Evolutionary conservation across 2,888 invertebrate species (phyloP).

Genomic region (Nineta flava): DNA sequence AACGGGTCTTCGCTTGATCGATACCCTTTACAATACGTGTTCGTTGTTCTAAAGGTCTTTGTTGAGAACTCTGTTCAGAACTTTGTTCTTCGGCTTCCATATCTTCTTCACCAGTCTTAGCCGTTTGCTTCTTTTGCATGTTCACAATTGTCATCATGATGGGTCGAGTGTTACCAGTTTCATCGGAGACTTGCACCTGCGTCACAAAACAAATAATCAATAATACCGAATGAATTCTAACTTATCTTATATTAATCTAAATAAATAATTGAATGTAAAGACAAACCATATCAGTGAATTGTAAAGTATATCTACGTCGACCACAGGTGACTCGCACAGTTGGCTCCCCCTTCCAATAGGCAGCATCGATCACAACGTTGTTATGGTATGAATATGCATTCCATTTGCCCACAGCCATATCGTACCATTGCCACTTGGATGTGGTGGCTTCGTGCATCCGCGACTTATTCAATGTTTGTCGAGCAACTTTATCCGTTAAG

Average conservation of each 20-base stretch:
- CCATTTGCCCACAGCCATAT: conserved; percentile 68
- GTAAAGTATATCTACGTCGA: conserved; percentile 57
- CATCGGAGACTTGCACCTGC: conserved; percentile 60
- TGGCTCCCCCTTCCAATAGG: conserved; percentile 55
- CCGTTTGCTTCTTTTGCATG: conserved; percentile 19
- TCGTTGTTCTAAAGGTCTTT: conserved; percentile 16
- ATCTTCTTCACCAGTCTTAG: conserved; percentile 16
- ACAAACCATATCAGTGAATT: conserved; percentile 53
- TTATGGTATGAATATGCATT: conserved; percentile 52
- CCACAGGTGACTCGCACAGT: conserved; percentile 55
- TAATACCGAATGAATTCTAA: too few species aligned
- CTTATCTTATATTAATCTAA: too few species aligned
- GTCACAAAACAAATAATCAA: too few species aligned
- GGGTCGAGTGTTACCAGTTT: conserved; percentile 66
- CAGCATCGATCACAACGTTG: conserved; percentile 61
- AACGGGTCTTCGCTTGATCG: conserved; percentile 18
- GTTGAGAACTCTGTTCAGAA: conserved; percentile 12
- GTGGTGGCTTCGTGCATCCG: conserved; percentile 44
- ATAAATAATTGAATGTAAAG: too few species aligned
- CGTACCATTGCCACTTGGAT: conserved; percentile 67
- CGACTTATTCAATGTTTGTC: conserved; percentile 47
- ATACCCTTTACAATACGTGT: conserved; percentile 19
- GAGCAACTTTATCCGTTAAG: conserved; percentile 57
- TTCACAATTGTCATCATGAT: conserved; percentile 47
- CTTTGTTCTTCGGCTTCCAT: conserved; percentile 13